phyloP scores from a whole-genome alignment of 2,113 vertebrate genomes.

The Quiscalus mexicanus region DNA sequence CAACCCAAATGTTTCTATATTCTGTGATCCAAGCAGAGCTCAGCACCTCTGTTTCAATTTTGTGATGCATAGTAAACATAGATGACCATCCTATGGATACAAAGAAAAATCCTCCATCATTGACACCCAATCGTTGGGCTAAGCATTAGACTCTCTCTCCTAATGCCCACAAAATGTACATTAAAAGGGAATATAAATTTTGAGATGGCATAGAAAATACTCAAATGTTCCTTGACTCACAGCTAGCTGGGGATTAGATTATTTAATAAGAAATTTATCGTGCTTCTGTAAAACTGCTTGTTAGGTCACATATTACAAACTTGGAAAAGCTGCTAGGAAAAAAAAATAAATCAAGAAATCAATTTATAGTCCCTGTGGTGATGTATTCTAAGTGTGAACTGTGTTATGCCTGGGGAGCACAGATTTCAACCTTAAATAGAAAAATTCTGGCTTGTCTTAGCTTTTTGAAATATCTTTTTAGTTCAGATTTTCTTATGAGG shows the following conservation, averaged over 20 bases:
- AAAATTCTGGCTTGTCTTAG: slow-evolving; percentile 3
- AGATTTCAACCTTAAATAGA: slow-evolving; percentile 31
- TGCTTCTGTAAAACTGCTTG: not conserved
- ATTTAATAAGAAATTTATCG: not conserved
- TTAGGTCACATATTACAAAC: not conserved
- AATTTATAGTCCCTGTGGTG: slow-evolving; percentile 17
- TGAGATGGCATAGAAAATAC: not conserved
- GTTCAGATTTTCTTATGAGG: not conserved
- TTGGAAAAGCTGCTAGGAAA: slow-evolving; percentile 8
- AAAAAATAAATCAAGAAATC: slow-evolving; percentile 45
- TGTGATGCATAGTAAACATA: not conserved
- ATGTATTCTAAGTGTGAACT: not conserved
- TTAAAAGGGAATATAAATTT: not conserved
- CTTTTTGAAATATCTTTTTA: slow-evolving; percentile 11
- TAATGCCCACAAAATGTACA: not conserved
- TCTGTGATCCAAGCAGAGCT: not conserved
- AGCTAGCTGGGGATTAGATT: not conserved
- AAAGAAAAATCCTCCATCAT: not conserved
- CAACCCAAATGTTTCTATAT: too few relatives aligned
- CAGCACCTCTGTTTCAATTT: not conserved
- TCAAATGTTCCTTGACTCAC: not conserved
- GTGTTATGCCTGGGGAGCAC: not conserved
- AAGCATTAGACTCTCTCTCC: accelerated
- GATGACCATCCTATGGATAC: not conserved
- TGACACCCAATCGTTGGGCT: not conserved